These are phyloP conservation scores for Sympetrum striolatum DNA, from an alignment of 2,888 invertebrate species.

Conservation along the genomic window DNA sequence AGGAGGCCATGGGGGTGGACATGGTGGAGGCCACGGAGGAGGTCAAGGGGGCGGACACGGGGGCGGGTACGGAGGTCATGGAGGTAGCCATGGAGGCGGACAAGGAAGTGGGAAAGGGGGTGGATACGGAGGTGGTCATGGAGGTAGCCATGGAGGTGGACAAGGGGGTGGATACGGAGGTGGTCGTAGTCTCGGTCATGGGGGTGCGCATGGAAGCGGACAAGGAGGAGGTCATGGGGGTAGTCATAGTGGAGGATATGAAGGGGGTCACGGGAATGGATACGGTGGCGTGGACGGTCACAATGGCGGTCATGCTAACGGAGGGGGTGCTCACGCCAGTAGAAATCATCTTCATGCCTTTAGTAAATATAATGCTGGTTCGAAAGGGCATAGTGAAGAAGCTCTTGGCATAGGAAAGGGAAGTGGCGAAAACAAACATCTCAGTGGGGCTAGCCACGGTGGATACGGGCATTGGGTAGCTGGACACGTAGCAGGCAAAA, in stretches of 20 bases:
- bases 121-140: neutral
- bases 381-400: too few relatives aligned
- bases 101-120: neutral
- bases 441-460: too few relatives aligned
- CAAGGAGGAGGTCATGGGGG: neutral
- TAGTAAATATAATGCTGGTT: too few relatives aligned
- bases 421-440: too few relatives aligned
- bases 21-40: neutral
- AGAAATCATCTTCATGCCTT: too few relatives aligned
- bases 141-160: neutral
- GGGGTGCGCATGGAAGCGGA: neutral
- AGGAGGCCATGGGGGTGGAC: neutral
- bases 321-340: neutral
- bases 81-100: neutral
- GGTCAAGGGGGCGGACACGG: neutral
- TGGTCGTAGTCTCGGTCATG: neutral
- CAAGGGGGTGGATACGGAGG: neutral
- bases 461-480: too few relatives aligned
- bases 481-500: too few relatives aligned
- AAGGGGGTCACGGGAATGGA: neutral
- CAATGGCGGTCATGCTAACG: neutral
- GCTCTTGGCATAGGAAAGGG: neutral
- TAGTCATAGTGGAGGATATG: neutral
- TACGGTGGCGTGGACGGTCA: neutral
- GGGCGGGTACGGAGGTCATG: neutral